Percentiles rank a stretch among this genome's conserved stretches.
These are phyloP conservation scores for Chiroxiphia lanceolata DNA, from an alignment of 2,797 vertebrate genomes.

Conservation along the genomic window DNA sequence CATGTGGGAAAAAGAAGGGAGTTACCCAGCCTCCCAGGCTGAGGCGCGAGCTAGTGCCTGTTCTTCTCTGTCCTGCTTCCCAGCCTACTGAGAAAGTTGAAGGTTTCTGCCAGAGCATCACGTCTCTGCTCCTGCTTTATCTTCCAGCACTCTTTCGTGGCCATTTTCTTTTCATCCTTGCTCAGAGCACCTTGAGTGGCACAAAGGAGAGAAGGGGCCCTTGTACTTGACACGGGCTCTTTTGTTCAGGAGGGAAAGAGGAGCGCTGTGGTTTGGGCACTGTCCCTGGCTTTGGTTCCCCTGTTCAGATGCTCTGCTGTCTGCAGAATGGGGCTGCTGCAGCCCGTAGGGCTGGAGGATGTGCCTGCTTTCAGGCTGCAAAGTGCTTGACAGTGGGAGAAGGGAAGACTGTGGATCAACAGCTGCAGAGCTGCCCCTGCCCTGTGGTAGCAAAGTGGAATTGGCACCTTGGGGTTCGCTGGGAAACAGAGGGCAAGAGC, in stretches of 20 bases:
- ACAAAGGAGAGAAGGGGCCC: not conserved
- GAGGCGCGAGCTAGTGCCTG: not conserved
- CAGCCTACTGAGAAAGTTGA: not conserved
- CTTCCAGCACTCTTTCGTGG: not conserved
- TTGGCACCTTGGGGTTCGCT: not conserved
- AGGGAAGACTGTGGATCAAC: not conserved
- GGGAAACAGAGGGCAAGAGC: not conserved
- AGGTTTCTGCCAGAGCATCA: not conserved
- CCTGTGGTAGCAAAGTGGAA: not conserved
- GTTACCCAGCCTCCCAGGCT: not conserved
- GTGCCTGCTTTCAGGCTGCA: not conserved
- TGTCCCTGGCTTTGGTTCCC: not conserved
- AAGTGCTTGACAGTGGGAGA: rapidly evolving
- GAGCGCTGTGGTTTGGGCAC: not conserved
- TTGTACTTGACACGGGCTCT: not conserved
- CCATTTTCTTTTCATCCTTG: not conserved
- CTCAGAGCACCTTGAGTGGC: not conserved
- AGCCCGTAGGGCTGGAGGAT: not conserved
- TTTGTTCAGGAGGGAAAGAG: not conserved
- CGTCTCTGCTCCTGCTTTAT: not conserved
- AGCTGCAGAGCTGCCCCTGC: conserved; percentile 33
- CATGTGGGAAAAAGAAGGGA: not conserved
- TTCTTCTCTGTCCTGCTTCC: not conserved
- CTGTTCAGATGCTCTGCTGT: not conserved
- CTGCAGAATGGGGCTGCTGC: not conserved